Evolutionary conservation across 2,113 vertebrate genomes (phyloP).

Genomic region (Cettia cetti): DNA sequence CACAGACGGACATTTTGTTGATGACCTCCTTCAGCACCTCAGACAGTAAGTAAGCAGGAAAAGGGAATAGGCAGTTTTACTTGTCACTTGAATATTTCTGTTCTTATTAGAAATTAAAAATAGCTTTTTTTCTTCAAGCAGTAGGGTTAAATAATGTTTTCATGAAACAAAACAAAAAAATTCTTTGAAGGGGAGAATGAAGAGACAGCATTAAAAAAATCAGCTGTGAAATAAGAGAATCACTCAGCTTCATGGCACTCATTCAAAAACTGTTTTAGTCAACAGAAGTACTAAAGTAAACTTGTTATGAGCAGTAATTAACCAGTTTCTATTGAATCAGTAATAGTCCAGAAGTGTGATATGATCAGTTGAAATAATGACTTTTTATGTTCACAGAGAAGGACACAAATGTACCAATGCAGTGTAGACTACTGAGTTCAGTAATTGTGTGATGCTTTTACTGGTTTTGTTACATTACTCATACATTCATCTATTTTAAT

Average conservation of each 20-base stretch:
- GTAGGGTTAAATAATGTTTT: not conserved
- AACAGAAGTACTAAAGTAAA: not conserved
- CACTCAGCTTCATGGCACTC: not conserved
- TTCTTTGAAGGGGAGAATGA: not conserved
- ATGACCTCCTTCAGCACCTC: not conserved
- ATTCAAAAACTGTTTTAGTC: not conserved
- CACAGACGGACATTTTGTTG: not conserved
- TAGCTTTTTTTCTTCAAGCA: not conserved
- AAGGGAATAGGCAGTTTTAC: not conserved
- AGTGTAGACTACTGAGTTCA: not conserved
- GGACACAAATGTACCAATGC: not conserved
- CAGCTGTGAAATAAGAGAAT: not conserved
- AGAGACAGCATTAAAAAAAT: not conserved
- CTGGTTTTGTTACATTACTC: not conserved
- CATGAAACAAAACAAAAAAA: not conserved
- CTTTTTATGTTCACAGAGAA: not conserved
- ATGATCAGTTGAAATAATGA: not conserved
- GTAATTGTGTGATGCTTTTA: not conserved
- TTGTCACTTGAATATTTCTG: not conserved
- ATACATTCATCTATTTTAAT: not conserved
- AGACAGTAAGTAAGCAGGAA: not conserved
- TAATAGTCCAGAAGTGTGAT: not conserved
- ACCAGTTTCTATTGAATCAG: not conserved
- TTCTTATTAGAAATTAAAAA: not conserved
- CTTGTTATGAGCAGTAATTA: not conserved